Base-by-base conservation (phyloP, 1,140 invertebrate species). In the Campoletis sonorensis region DNA sequence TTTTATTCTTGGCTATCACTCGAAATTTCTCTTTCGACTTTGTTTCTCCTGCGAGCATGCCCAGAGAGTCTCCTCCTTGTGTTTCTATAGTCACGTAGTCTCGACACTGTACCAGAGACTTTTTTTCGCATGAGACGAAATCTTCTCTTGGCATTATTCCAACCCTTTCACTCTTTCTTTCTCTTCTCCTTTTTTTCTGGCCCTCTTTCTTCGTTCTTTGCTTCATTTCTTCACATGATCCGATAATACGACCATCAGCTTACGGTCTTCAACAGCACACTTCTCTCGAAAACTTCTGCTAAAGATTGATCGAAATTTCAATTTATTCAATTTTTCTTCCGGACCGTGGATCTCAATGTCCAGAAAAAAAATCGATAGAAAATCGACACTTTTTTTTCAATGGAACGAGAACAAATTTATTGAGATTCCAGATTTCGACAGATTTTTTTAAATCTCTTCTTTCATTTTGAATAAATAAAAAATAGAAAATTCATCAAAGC, bases 1-100 rank as follows among this genome's bases (percentile, higher is more conserved):
- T n/a, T n/a, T n/a, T n/a, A n/a, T 23, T 15, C 10, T 54, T 75
- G 23, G 16, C 18, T 40, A 40, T 73, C 37, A n/a, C 71, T 45
- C 33, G 37, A 73, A 73, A 73, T 73, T 73, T 73, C 71, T 23
- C 71, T 73, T n/a, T 73, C 37, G n/a, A 13, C 71, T 73, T 73
- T 51, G 40, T 73, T 49, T 49, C 71, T 23, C 4, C 13, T n/a
- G 40, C 71, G 37, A 40, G 0, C 23, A 30, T 71, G 68, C 54
- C 54, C 1, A 58, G 54, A n/a, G 71, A 73, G 71, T 40, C 21
- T 73, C 40, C 37, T 73, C 23, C 4, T 49, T 40, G 37, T 8
- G 68, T 33, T 49, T 51, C 30, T 51, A 23, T 40, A 73, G 71
- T 30, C 68, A 71, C 68, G 68, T 71, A 71, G 68, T 51, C 40